phyloP scores from a whole-genome alignment of 2,113 vertebrate genomes.

The Entomyzon cyanotis region DNA sequence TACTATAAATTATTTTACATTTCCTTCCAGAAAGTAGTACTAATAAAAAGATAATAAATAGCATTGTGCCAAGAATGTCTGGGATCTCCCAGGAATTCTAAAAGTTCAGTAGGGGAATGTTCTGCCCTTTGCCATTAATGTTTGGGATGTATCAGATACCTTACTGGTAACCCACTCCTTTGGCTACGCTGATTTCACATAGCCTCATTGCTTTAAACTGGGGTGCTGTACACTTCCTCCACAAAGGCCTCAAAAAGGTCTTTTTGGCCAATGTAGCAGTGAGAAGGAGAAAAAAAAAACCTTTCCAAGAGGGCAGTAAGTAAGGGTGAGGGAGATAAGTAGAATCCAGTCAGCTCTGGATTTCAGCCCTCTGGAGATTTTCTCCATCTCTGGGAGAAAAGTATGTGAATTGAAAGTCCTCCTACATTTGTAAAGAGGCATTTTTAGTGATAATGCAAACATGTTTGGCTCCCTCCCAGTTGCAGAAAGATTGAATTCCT shows the following conservation, averaged over 20 bases:
- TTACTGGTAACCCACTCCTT: background rate
- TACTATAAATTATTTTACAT: background rate
- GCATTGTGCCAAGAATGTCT: background rate
- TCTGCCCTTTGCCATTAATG: background rate
- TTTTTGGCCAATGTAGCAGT: background rate
- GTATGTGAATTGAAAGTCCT: background rate
- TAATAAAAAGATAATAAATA: background rate
- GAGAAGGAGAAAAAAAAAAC: background rate
- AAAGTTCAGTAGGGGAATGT: background rate
- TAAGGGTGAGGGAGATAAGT: background rate
- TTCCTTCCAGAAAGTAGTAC: background rate
- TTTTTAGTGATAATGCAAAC: background rate
- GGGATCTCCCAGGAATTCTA: background rate
- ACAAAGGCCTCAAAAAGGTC: background rate
- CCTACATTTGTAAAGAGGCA: background rate
- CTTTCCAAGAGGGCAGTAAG: background rate
- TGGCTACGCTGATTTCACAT: background rate
- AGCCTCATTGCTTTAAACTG: background rate
- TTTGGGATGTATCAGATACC: background rate
- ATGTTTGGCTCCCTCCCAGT: background rate
- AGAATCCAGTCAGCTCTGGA: background rate
- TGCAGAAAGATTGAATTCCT: background rate
- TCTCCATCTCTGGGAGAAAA: background rate
- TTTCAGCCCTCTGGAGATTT: background rate
- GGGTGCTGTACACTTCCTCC: background rate